Percentiles rank a stretch among this genome's conserved stretches.
phyloP scores from a whole-genome alignment of 2,888 invertebrate genomes.

The Microplitis manilae region DNA sequence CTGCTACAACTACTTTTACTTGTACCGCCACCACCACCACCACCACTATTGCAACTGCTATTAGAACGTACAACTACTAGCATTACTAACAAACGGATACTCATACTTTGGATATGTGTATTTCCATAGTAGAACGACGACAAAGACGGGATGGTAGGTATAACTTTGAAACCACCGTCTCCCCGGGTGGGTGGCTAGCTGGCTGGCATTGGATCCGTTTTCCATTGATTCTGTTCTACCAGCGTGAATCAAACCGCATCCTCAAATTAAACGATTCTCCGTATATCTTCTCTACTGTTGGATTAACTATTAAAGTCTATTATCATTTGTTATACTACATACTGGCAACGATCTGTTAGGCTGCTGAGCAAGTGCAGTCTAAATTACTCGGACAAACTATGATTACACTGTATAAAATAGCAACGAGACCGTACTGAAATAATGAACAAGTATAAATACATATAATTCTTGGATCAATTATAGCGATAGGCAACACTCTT shows the following conservation, averaged over 20 bases:
- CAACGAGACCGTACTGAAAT: background rate
- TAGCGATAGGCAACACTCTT: background rate
- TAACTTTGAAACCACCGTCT: slow-evolving; percentile 18
- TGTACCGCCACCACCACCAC: background rate
- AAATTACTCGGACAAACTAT: background rate
- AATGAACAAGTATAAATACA: background rate
- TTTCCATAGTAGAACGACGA: slow-evolving; percentile 9
- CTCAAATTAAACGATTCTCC: slow-evolving; percentile 14
- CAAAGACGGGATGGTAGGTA: slow-evolving; percentile 6
- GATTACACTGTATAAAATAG: background rate
- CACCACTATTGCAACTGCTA: background rate
- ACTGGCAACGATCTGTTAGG: background rate
- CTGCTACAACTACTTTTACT: background rate
- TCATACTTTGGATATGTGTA: background rate
- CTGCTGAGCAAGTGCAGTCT: background rate
- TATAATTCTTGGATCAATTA: background rate
- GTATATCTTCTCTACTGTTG: background rate
- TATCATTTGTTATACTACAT: slow-evolving; percentile 13
- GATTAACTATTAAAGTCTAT: slow-evolving; percentile 18
- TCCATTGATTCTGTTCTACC: slow-evolving; percentile 30
- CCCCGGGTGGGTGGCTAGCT: background rate
- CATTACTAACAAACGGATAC: background rate
- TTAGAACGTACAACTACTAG: background rate
- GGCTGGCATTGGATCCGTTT: slow-evolving; percentile 16
- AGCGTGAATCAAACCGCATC: slow-evolving; percentile 31